Conservation (phyloP, 1,140 invertebrate genomes). For the Pteromalus puparum region DNA sequence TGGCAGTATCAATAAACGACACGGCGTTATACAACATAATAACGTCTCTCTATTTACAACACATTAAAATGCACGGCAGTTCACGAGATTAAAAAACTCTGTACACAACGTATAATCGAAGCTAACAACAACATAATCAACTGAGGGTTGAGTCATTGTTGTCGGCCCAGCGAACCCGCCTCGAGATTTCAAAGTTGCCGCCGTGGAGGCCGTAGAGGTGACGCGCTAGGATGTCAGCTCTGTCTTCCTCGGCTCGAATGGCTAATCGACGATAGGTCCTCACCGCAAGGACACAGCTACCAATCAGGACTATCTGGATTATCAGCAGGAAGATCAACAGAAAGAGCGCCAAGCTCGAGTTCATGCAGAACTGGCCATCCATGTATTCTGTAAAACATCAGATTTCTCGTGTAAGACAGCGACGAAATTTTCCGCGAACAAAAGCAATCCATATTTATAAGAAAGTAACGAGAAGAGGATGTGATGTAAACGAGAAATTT, state of each 20-base stretch:
- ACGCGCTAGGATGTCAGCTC: conserved; percentile 66
- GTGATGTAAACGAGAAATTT: neutral
- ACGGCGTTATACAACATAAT: too few relatives aligned
- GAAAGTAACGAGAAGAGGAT: neutral
- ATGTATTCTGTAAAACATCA: conserved; percentile 58
- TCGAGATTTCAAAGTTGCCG: conserved; percentile 69
- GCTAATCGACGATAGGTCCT: conserved; percentile 64
- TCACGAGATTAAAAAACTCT: neutral
- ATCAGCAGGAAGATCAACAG: conserved; percentile 67
- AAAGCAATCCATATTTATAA: neutral
- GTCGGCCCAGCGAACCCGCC: conserved; percentile 73
- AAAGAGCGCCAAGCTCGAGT: conserved; percentile 62
- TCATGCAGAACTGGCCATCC: conserved; percentile 65
- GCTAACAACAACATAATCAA: conserved; percentile 34
- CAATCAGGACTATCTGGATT: conserved; percentile 68
- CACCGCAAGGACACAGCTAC: conserved; percentile 66
- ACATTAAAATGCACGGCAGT: neutral
- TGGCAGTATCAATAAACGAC: neutral
- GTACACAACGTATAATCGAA: neutral
- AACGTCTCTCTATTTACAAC: neutral
- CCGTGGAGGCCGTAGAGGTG: conserved; percentile 70
- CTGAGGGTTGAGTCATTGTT: conserved; percentile 61
- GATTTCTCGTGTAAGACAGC: neutral
- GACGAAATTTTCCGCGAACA: too few relatives aligned
- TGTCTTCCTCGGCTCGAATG: conserved; percentile 67